Evolutionary conservation across 2,113 vertebrate genomes (phyloP).

Genomic region (Notothenia coriiceps): DNA sequence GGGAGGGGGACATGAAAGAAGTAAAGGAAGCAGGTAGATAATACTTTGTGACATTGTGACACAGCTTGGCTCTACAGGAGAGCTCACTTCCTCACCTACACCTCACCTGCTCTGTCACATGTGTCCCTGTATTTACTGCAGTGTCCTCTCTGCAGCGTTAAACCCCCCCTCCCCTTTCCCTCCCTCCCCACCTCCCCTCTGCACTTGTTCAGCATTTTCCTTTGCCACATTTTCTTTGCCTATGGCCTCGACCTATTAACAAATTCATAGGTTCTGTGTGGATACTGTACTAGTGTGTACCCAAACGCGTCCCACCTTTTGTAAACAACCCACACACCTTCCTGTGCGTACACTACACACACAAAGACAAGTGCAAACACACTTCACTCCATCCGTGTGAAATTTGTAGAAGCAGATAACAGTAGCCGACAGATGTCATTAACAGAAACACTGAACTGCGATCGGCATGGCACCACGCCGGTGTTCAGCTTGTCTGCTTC

Average conservation of each 20-base stretch:
- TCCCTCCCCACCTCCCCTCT: slow-evolving; percentile 8
- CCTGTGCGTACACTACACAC: slow-evolving; percentile 7
- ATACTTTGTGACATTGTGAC: slow-evolving; percentile 5
- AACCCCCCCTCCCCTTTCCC: neutral
- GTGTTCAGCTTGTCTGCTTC: slow-evolving; percentile 28
- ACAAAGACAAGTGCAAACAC: slow-evolving; percentile 45
- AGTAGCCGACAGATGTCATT: slow-evolving; percentile 54
- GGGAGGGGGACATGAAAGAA: neutral
- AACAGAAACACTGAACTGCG: slow-evolving; percentile 13
- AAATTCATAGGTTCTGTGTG: slow-evolving; percentile 17
- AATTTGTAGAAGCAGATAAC: slow-evolving; percentile 56
- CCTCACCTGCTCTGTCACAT: slow-evolving; percentile 35
- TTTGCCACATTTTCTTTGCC: slow-evolving; percentile 19
- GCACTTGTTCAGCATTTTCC: slow-evolving; percentile 62
- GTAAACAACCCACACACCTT: slow-evolving; percentile 49
- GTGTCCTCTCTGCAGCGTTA: slow-evolving; percentile 64
- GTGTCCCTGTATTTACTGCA: slow-evolving; percentile 54
- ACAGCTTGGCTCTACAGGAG: neutral
- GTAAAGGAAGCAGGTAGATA: neutral
- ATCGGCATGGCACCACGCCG: slow-evolving; percentile 15
- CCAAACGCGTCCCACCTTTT: slow-evolving; percentile 57
- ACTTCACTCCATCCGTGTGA: slow-evolving; percentile 47
- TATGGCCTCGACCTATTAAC: slow-evolving; percentile 18
- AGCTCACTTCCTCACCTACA: slow-evolving; percentile 33
- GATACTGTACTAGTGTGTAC: slow-evolving; percentile 28